Base-by-base conservation (phyloP, 2,888 invertebrate species). In the Drosophila emarginata region DNA sequence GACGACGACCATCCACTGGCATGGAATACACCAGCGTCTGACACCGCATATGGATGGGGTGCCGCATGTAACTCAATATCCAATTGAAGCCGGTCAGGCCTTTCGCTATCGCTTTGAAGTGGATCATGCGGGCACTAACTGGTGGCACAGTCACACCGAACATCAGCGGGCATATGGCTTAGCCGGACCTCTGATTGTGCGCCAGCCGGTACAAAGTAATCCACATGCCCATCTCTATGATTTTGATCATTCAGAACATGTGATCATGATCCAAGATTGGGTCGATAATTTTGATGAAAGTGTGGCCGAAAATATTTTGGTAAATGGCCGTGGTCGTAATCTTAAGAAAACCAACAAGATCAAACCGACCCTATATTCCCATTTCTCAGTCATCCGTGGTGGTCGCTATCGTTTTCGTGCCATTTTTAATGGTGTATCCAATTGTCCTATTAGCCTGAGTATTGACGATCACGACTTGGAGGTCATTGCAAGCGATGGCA, bases 31-130 rank as follows among this genome's bases (percentile, higher is more conserved):
- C 57, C 89, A 90, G 66, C 78, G 74, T 0, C 61, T 76, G 2
- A 88, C 89, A 3, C 91, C 91, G 0, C 84, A 89, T 37, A 91
- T 91, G 91, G 91, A 91, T 51, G 91, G 91, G 0, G 90, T 90
- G 12, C 91, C 91, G 0, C 90, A 87, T 61, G 80, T 90, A 7
- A 91, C 91, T 0, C 91, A 91, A 64, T 91, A 91, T 68, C 90
- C 91, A 0, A 90, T 90, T 15, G 87, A 89, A 64, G 84, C 91
- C 0, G 91, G 91, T 0, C 88, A 90, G 59, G 88, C 89, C 0
- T 91, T 88, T 61, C 90, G 90, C 21, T 91, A 91, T 64, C 85
- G 89, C 23, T 91, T 90, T 64, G 79, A 87, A 60, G 89, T 81
- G 11, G 87, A 88, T 61, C 89, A 90, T 59, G 60, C 67, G 0